These are phyloP conservation scores for Stomorhina lunata DNA, from an alignment of 2,888 invertebrate genomes.

Conservation along the genomic window DNA sequence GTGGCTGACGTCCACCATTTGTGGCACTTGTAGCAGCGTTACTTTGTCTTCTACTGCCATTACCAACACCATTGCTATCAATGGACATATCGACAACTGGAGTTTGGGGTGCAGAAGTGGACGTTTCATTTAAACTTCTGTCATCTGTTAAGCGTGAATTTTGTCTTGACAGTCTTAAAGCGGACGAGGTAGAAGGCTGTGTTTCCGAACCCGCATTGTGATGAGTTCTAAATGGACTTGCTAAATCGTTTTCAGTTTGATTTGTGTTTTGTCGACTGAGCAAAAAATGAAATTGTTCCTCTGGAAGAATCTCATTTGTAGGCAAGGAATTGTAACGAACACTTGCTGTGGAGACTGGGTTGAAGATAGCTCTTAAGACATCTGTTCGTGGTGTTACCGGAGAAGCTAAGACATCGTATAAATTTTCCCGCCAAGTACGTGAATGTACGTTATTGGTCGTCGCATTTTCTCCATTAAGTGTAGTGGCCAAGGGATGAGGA, in stretches of 20 bases:
- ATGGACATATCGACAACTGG: background rate
- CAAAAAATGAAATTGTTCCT: constrained; percentile 68
- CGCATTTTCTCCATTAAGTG: background rate
- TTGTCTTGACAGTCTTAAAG: constrained; percentile 54
- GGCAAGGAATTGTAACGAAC: constrained; percentile 71
- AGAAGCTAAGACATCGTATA: constrained; percentile 75
- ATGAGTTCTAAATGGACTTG: constrained; percentile 30
- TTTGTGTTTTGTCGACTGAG: constrained; percentile 10
- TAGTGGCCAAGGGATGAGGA: background rate
- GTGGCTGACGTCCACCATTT: constrained; percentile 32
- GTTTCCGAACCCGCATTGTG: constrained; percentile 8
- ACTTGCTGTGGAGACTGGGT: constrained; percentile 71
- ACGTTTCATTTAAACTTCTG: constrained; percentile 33
- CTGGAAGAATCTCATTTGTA: constrained; percentile 53
- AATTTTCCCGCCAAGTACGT: constrained; percentile 75
- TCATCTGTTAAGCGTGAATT: constrained; percentile 48
- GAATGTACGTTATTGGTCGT: constrained; percentile 59
- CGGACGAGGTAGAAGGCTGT: constrained; percentile 36
- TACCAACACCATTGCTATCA: constrained; percentile 12
- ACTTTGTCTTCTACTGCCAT: constrained; percentile 44
- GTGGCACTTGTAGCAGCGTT: background rate
- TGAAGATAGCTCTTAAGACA: constrained; percentile 74
- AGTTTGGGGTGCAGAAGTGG: constrained; percentile 5
- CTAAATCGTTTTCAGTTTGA: constrained; percentile 12
- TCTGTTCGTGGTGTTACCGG: constrained; percentile 75